phyloP scores from a whole-genome alignment of 2,113 vertebrate genomes.

The Sturnira hondurensis region DNA sequence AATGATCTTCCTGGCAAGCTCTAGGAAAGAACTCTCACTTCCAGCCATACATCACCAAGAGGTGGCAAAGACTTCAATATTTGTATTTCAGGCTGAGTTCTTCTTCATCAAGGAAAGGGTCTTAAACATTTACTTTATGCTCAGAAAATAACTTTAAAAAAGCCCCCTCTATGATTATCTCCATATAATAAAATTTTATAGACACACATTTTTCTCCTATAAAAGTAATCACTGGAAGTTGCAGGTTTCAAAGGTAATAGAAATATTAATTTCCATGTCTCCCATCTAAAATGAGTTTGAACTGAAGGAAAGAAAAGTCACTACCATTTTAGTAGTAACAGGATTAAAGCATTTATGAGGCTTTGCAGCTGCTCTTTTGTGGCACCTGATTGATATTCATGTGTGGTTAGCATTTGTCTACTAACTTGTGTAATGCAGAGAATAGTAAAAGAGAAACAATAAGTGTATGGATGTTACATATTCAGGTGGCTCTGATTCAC shows the following conservation, averaged over 20 bases:
- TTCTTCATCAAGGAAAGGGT: conserved; percentile 68
- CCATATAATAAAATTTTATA: conserved; percentile 80
- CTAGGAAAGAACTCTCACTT: conserved; percentile 66
- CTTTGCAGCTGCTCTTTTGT: conserved; percentile 89
- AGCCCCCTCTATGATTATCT: conserved; percentile 66
- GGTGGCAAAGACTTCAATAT: conserved; percentile 69
- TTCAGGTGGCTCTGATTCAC: conserved; percentile 79
- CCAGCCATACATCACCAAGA: conserved; percentile 74
- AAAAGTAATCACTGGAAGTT: conserved; percentile 66
- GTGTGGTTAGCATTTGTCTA: conserved; percentile 87
- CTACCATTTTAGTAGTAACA: conserved; percentile 84
- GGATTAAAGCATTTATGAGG: conserved; percentile 89
- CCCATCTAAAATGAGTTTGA: conserved; percentile 77
- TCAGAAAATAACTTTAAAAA: conserved; percentile 53
- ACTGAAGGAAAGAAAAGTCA: conserved; percentile 84
- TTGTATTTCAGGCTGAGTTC: conserved; percentile 77
- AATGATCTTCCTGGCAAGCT: conserved; percentile 77
- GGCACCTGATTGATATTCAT: conserved; percentile 89
- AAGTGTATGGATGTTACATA: conserved; percentile 84
- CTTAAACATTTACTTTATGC: conserved; percentile 56
- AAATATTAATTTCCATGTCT: conserved; percentile 82
- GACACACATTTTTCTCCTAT: conserved; percentile 60
- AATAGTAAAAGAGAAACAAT: conserved; percentile 87
- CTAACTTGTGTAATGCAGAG: conserved; percentile 87
- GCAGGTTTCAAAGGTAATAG: conserved; percentile 80